Base-by-base conservation (phyloP, 2,797 vertebrate species). In the Pelochelys cantorii region DNA sequence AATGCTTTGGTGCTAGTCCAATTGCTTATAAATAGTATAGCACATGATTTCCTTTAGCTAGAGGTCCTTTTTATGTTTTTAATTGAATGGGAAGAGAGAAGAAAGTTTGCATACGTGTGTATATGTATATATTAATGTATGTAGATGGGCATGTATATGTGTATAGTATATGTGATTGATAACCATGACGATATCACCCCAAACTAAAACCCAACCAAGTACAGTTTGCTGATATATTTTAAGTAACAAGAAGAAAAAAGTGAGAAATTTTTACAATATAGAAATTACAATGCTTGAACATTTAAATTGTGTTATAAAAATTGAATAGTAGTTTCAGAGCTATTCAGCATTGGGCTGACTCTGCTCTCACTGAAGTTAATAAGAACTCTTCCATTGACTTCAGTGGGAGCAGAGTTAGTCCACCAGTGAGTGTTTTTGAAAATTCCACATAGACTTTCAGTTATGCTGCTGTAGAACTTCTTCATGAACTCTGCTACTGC, bases 171-270 rank as follows among this genome's bases (percentile, higher is more conserved):
- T 27, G 11, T 59, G 57, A 27, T 27, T 11, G 25, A 59, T 25
- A 60, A 29, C 25, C 65, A 81, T 83, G 34, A 55, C 20, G 91
- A 5, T 80, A 1, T 79, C 3, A 0, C 25, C 78, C 17, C 8
- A 84, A 81, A 60, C 8, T 31, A 52, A 34, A 84, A 86, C 53
- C 1, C 22, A 74, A 1, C 20, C 23, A 14, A 81, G 91, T 84
- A 74, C 37, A 84, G n/a, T 27, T 83, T 27, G 29, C 55, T 25
- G 86, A 1, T 74, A 59, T 5, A 11, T 54, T 18, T 59, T 62
- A 93, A 88, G 53, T 57, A 68, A 84, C 53, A 90, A 85, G 62
- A 3, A 54, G 83, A 89, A 89, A 55, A 54, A 10, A 7, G 25
- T 11, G 68, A 37, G 34, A 71, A 20, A 37, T 71, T 34, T 71